Conservation (phyloP, 1,140 invertebrate genomes). For the Trissolcus basalis region DNA sequence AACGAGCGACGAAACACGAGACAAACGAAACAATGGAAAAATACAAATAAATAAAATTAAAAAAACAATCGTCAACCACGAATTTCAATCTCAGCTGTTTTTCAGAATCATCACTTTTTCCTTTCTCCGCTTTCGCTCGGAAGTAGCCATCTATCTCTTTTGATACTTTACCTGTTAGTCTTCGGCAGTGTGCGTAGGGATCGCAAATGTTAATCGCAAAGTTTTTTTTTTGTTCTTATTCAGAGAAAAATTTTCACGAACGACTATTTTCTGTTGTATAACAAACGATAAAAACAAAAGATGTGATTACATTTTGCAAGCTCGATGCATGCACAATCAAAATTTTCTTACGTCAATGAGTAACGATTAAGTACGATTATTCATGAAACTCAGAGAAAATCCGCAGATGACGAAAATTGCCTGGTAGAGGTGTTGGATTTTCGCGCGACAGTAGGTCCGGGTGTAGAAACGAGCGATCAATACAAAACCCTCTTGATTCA, state of each 20-base stretch:
- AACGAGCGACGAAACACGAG: slow-evolving; percentile 10
- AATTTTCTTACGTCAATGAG: slow-evolving; percentile 43
- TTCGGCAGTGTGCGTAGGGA: slow-evolving; percentile 19
- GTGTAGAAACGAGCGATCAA: slow-evolving; percentile 20
- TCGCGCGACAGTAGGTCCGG: slow-evolving; percentile 36
- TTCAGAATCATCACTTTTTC: slow-evolving; percentile 30
- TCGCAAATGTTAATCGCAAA: slow-evolving; percentile 17
- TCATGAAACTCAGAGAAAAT: slow-evolving; percentile 43
- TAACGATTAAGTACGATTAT: slow-evolving; percentile 50
- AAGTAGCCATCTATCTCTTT: slow-evolving; percentile 46
- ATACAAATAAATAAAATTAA: slow-evolving; percentile 4
- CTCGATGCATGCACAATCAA: slow-evolving; percentile 11
- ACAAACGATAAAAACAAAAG: neutral
- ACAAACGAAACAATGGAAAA: slow-evolving; percentile 8
- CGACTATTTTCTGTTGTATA: too few relatives aligned
- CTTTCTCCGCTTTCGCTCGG: slow-evolving; percentile 53
- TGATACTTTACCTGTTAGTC: slow-evolving; percentile 46
- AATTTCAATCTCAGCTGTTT: slow-evolving; percentile 13
- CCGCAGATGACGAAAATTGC: slow-evolving; percentile 42
- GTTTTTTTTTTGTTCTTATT: neutral
- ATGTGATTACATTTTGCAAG: slow-evolving; percentile 15
- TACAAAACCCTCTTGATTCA: too few relatives aligned
- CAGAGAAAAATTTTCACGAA: neutral
- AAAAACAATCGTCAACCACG: slow-evolving; percentile 6
- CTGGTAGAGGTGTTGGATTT: slow-evolving; percentile 55